Percentiles rank a stretch among this genome's conserved stretches.
These are phyloP conservation scores for Calliphora vicina DNA, from an alignment of 1,140 invertebrate species.

Conservation along the genomic window DNA sequence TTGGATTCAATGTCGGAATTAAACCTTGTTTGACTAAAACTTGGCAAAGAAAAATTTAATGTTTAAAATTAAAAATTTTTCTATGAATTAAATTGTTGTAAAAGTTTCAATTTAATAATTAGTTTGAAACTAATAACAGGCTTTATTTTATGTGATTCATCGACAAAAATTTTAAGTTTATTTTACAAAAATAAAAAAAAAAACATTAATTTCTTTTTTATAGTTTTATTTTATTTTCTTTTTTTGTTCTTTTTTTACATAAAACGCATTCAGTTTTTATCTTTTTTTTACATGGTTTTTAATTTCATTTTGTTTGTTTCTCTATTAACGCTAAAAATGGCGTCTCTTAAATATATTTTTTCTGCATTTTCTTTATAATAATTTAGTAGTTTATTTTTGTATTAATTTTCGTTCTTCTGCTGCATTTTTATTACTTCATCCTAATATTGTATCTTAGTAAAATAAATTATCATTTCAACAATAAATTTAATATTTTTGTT, in stretches of 20 bases:
- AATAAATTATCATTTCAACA: constrained; percentile 35
- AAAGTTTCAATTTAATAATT: too few species aligned
- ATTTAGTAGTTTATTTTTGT: constrained; percentile 13
- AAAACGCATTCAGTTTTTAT: constrained; percentile 23
- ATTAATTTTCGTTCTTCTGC: background rate
- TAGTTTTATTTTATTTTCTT: constrained; percentile 8
- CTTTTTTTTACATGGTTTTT: constrained; percentile 2
- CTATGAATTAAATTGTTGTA: too few species aligned
- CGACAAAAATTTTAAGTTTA: background rate
- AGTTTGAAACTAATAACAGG: too few species aligned
- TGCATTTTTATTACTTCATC: background rate
- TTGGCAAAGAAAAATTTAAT: too few species aligned
- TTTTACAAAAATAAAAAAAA: background rate
- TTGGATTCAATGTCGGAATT: too few species aligned
- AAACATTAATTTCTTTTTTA: background rate
- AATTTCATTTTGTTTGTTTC: constrained; percentile 11
- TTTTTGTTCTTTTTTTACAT: constrained; percentile 27
- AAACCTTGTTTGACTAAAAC: too few species aligned
- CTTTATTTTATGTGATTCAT: too few species aligned
- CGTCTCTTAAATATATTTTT: constrained; percentile 26
- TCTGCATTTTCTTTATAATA: constrained; percentile 12
- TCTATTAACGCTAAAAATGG: constrained; percentile 32
- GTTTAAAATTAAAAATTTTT: too few species aligned
- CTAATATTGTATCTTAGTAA: constrained; percentile 19
- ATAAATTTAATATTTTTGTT: constrained; percentile 22